phyloP scores from a whole-genome alignment of 2,113 vertebrate genomes.

The Amazona guildingii region DNA sequence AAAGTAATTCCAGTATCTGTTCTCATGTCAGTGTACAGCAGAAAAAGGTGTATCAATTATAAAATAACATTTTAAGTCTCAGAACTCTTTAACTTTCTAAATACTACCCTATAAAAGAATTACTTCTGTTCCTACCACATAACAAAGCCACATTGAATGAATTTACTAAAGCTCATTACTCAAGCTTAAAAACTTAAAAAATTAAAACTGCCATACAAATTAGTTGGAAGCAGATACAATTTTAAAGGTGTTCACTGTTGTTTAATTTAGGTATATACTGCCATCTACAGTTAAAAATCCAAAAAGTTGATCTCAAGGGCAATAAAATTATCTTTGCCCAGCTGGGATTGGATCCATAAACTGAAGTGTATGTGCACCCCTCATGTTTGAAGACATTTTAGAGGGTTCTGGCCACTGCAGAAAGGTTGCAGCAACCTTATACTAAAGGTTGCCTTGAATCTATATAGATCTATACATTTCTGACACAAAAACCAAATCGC shows the following conservation, averaged over 20 bases:
- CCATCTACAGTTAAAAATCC: neutral
- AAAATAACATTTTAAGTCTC: neutral
- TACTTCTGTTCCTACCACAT: neutral
- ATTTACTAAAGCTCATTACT: neutral
- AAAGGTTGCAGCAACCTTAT: neutral
- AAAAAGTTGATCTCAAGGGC: neutral
- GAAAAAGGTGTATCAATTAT: neutral
- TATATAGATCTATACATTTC: neutral
- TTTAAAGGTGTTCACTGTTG: neutral
- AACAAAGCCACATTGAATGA: neutral
- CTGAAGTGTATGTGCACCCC: neutral
- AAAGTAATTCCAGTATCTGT: neutral
- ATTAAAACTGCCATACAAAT: neutral
- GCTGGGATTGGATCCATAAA: neutral
- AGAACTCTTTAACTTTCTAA: neutral
- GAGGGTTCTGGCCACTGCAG: neutral
- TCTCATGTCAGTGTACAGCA: neutral
- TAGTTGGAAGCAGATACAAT: neutral
- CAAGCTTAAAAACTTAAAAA: neutral
- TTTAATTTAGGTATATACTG: neutral
- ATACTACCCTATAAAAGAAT: neutral
- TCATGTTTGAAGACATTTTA: neutral
- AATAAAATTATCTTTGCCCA: neutral
- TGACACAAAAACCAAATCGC: neutral
- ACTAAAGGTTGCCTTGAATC: neutral